A percentile compares a stretch with the other conserved stretches of the same genome.
Evolutionary conservation across 1,140 invertebrate species (phyloP).

Genomic region (Orussus abietinus): DNA sequence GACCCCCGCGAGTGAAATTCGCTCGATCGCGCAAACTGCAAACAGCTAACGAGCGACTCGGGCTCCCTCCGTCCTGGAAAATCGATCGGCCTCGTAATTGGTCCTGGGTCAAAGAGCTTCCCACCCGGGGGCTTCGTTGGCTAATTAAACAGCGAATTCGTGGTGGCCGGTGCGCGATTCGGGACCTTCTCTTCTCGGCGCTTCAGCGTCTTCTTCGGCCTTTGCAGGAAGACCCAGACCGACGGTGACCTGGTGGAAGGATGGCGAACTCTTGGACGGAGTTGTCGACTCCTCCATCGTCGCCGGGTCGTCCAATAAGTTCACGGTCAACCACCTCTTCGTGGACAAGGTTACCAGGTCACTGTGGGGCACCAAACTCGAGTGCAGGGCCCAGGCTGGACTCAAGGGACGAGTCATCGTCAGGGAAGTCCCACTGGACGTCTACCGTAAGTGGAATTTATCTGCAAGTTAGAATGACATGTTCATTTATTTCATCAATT

Average conservation of each 20-base stretch:
- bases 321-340: conserved; percentile 66
- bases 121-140: no score
- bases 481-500: no score
- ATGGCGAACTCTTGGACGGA: conserved; percentile 65
- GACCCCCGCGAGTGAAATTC: no score
- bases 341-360: conserved; percentile 60
- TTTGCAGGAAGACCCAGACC: conserved; percentile 66
- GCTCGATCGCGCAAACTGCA: no score
- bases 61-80: no score
- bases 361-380: conserved; percentile 60
- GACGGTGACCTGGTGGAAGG: conserved; percentile 75
- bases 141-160: no score
- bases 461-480: no score
- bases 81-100: no score
- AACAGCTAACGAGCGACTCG: no score
- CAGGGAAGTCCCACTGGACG: conserved; percentile 61
- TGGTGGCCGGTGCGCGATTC: no score
- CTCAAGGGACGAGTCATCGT: conserved; percentile 53
- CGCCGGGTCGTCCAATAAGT: conserved; percentile 51
- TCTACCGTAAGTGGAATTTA: conserved; percentile 71
- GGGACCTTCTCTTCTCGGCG: no score
- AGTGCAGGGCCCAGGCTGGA: conserved; percentile 68
- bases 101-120: no score
- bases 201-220: not conserved
- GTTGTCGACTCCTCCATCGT: conserved; percentile 59